Base-by-base conservation (phyloP, 2,888 invertebrate genomes). In the Muscina levida region DNA sequence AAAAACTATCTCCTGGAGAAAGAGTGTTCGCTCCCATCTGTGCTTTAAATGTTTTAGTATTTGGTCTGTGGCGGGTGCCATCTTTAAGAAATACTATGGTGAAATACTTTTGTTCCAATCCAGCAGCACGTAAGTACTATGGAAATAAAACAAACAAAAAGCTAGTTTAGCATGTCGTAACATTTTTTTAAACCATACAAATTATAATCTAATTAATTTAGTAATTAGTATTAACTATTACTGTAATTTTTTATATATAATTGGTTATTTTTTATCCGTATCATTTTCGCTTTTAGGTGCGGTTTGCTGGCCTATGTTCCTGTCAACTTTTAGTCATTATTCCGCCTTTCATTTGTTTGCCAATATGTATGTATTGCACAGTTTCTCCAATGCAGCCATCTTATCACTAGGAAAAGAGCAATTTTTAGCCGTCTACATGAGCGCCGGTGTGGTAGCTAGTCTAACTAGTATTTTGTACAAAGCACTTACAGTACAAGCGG, bases 341-440 rank as follows among this genome's bases (percentile, higher is more conserved):
- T 96, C 96, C 0, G 90, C 94, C 44, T 91, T 97, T 82, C 99
- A 99, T 91, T 92, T 98, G 78, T 94, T 94, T 84, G 95, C 96
- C 71, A 99, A 99, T 91, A 99, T 99, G 98, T 98, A 96, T 91
- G 98, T 98, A 51, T 91, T 99, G 26, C 96, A 97, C 90, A 96
- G 95, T 88, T 97, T 97, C 87, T 86, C 88, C 2, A 87, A 87
- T 73, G 86, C 87, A 46, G 95, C 95, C 53, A 93, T 95, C 26
- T 91, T 93, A 53, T 91, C 94, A 31, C 91, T 98, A 87, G 98
- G 98, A 44, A 95, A 94, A 88, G 98, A 98, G 90, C 97, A 99
- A 90, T 98, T 98, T 90, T 89, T 97, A 83, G 97, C 95, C 0
- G 92, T 98, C 88, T 99, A 98, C 91, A 89, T 98, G 82, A 95